A percentile compares a stretch with the other conserved stretches of the same genome.
phyloP scores from a whole-genome alignment of 2,113 vertebrate genomes.

The Actenoides hombroni region DNA sequence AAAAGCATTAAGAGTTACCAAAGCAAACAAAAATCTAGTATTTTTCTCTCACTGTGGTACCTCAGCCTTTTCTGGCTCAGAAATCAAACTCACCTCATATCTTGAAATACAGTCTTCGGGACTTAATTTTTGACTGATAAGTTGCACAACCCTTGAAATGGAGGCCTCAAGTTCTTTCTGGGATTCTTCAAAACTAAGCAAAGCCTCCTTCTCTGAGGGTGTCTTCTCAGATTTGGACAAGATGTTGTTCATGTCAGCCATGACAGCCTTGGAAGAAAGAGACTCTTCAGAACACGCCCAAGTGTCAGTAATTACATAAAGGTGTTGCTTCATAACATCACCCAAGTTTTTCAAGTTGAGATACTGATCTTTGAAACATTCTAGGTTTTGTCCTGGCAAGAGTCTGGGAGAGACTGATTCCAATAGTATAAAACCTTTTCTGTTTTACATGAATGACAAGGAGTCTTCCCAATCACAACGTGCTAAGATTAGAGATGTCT shows the following conservation, averaged over 20 bases:
- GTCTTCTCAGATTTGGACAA: slow-evolving; percentile 11
- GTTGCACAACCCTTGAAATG: slow-evolving; percentile 58
- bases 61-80: background rate
- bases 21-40: background rate
- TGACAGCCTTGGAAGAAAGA: slow-evolving; percentile 52
- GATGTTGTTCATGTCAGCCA: slow-evolving; percentile 8
- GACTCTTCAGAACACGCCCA: background rate
- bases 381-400: background rate
- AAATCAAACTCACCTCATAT: slow-evolving; percentile 69
- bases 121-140: slow-evolving; percentile 58
- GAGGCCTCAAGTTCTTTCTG: slow-evolving; percentile 67
- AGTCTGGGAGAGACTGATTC: background rate
- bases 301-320: background rate
- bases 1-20: background rate
- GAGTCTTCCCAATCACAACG: background rate
- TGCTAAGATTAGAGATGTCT: background rate
- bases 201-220: slow-evolving; percentile 29
- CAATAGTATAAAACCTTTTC: background rate
- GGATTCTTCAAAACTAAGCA: slow-evolving; percentile 63
- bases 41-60: background rate
- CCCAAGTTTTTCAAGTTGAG: background rate
- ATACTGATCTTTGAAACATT: background rate
- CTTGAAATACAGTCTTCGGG: slow-evolving; percentile 50
- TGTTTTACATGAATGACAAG: background rate
- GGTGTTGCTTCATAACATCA: background rate